Conservation (phyloP, 2,888 invertebrate species). For the Mesorhabditis spiculigera region DNA sequence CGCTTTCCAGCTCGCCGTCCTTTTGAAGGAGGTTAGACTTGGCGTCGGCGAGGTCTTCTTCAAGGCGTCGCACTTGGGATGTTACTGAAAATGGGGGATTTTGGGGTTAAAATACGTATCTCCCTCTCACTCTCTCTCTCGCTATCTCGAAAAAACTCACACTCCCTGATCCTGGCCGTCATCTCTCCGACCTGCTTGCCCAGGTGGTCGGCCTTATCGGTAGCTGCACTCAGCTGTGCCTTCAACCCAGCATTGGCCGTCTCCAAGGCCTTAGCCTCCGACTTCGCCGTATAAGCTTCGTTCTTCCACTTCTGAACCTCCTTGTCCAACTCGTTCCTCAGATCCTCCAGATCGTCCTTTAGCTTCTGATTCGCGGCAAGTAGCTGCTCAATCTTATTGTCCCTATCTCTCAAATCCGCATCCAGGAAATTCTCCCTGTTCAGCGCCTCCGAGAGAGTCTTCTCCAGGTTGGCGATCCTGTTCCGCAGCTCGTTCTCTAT, state of each 20-base stretch:
- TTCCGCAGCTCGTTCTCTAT: conserved; percentile 51
- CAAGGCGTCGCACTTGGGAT: conserved; percentile 51
- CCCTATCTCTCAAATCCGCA: conserved; percentile 52
- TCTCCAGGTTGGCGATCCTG: conserved; percentile 46
- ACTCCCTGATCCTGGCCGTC: conserved; percentile 51
- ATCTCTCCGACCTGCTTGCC: conserved; percentile 54
- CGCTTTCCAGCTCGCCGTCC: conserved; percentile 51
- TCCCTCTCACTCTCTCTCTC: no score
- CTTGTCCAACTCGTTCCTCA: conserved; percentile 45
- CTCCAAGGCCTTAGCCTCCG: conserved; percentile 54
- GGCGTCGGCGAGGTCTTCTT: conserved; percentile 52
- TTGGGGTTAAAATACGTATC: not conserved
- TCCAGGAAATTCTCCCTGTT: conserved; percentile 54
- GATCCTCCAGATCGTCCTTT: conserved; percentile 50
- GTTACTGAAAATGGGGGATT: conserved; percentile 33
- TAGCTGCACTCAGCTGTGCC: conserved; percentile 50
- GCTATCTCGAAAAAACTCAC: conserved; percentile 25
- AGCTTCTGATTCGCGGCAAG: conserved; percentile 49
- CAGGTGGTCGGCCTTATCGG: conserved; percentile 47
- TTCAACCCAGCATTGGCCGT: conserved; percentile 49
- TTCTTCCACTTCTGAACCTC: conserved; percentile 58
- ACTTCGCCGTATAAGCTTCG: conserved; percentile 51
- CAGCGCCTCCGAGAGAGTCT: conserved; percentile 49
- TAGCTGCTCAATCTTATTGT: conserved; percentile 49
- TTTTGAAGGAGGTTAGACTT: conserved; percentile 38